Conservation (phyloP, 2,888 invertebrate genomes). For the Sceliomorpha sp. region DNA sequence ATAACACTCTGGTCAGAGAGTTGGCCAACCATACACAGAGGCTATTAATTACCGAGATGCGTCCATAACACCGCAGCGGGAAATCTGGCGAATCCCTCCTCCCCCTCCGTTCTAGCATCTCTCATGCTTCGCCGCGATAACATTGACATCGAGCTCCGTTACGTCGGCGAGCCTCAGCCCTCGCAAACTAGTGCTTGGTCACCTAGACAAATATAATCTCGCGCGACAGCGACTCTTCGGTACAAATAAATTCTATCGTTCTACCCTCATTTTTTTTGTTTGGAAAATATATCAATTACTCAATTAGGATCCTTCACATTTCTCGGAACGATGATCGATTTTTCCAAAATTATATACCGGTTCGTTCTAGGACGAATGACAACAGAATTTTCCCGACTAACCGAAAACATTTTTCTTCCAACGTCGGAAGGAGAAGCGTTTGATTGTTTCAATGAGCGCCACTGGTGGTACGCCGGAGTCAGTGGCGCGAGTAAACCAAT, state of each 20-base stretch:
- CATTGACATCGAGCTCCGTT: slow-evolving; percentile 66
- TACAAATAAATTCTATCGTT: slow-evolving; percentile 1
- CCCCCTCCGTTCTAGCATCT: slow-evolving; percentile 36
- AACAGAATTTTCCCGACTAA: not conserved
- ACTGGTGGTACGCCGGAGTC: slow-evolving; percentile 69
- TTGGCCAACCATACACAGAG: slow-evolving; percentile 42
- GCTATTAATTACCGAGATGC: slow-evolving; percentile 72
- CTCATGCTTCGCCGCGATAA: slow-evolving; percentile 40
- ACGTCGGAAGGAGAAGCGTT: slow-evolving; percentile 11
- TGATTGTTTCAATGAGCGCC: slow-evolving; percentile 67
- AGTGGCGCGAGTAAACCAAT: slow-evolving; percentile 80
- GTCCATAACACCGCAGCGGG: slow-evolving; percentile 61
- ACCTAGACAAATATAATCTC: slow-evolving; percentile 72
- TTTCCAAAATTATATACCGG: no score
- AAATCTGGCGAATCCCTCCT: slow-evolving; percentile 58
- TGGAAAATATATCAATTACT: no score
- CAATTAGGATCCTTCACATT: no score
- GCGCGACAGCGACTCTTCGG: slow-evolving; percentile 65
- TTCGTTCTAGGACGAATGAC: no score
- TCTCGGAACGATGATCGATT: no score
- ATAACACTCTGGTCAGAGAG: slow-evolving; percentile 14
- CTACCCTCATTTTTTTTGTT: not conserved
- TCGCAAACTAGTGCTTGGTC: slow-evolving; percentile 54
- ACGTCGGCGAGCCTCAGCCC: slow-evolving; percentile 43
- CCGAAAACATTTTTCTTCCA: not conserved